Evolutionary conservation across 2,797 vertebrate species (phyloP).

Genomic region (Lateolabrax maculatus): DNA sequence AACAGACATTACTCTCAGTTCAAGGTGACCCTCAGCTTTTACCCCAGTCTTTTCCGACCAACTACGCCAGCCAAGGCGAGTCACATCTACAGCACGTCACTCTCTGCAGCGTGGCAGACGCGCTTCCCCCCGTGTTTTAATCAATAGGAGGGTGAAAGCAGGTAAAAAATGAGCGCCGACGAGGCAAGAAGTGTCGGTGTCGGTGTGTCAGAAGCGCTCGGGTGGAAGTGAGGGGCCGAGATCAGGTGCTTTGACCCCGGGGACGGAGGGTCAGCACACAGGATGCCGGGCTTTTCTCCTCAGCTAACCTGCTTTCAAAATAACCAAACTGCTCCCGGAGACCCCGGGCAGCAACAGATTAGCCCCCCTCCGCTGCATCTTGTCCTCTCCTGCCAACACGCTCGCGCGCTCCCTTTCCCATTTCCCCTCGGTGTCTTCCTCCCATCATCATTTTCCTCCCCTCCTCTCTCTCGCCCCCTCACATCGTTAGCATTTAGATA

Average conservation of each 20-base stretch:
- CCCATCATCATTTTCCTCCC: conserved; percentile 66
- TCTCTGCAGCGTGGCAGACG: conserved; percentile 56
- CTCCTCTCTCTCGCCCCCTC: conserved; percentile 63
- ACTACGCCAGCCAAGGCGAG: conserved; percentile 79
- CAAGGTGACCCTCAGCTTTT: conserved; percentile 85
- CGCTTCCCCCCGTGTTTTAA: conserved; percentile 64
- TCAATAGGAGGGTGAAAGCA: conserved; percentile 67
- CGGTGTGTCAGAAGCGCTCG: conserved; percentile 57
- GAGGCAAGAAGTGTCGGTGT: conserved; percentile 31
- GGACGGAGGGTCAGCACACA: conserved; percentile 71
- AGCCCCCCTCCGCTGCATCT: conserved; percentile 84
- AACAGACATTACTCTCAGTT: conserved; percentile 71
- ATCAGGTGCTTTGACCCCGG: conserved; percentile 82
- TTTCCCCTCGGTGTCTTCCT: conserved; percentile 75
- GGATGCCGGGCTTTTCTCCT: conserved; percentile 64
- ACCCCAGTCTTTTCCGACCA: conserved; percentile 82
- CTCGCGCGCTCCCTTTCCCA: conserved; percentile 64
- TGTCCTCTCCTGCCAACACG: conserved; percentile 73
- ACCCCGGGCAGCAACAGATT: conserved; percentile 88
- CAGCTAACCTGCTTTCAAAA: conserved; percentile 78
- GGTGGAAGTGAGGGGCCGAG: conserved; percentile 77
- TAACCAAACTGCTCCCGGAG: conserved; percentile 75
- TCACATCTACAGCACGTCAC: conserved; percentile 61
- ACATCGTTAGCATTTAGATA: conserved; percentile 99
- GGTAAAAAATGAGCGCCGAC: conserved; percentile 24